phyloP scores from a whole-genome alignment of 2,888 invertebrate species.

The Pseudeuparius sepicola region DNA sequence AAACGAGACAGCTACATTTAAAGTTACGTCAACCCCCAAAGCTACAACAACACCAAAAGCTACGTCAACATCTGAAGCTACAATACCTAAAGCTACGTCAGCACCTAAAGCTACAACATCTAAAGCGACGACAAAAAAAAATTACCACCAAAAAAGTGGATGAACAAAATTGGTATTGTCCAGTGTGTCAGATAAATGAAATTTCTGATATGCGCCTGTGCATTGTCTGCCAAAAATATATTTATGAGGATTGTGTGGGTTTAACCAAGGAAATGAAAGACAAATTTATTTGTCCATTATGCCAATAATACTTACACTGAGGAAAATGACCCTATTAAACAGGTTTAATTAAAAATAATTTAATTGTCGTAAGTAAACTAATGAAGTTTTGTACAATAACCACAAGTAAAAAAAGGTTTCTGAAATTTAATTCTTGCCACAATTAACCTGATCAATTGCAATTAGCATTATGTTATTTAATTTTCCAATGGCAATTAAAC shows the following conservation, averaged over 20 bases:
- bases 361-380: too few species aligned
- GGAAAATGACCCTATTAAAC: too few species aligned
- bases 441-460: too few species aligned
- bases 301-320: slow-evolving; percentile 9
- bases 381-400: too few species aligned
- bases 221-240: slow-evolving; percentile 17
- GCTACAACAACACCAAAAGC: slow-evolving; percentile 13
- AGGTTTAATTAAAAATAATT: too few species aligned
- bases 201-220: slow-evolving; percentile 24
- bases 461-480: too few species aligned
- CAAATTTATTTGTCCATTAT: slow-evolving; percentile 9
- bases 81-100: slow-evolving; percentile 15
- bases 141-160: slow-evolving; percentile 12
- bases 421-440: too few species aligned
- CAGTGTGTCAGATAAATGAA: too few species aligned
- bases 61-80: slow-evolving; percentile 16
- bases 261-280: slow-evolving; percentile 21
- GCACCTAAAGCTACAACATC: slow-evolving; percentile 13
- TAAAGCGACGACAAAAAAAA: slow-evolving; percentile 9
- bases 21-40: slow-evolving; percentile 17
- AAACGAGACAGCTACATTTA: slow-evolving; percentile 15
- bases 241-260: slow-evolving; percentile 26
- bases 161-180: slow-evolving; percentile 20
- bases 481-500: too few species aligned
- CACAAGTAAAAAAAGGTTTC: too few species aligned